Conservation (phyloP, 2,888 invertebrate genomes). For the Dendrolimus pini region DNA sequence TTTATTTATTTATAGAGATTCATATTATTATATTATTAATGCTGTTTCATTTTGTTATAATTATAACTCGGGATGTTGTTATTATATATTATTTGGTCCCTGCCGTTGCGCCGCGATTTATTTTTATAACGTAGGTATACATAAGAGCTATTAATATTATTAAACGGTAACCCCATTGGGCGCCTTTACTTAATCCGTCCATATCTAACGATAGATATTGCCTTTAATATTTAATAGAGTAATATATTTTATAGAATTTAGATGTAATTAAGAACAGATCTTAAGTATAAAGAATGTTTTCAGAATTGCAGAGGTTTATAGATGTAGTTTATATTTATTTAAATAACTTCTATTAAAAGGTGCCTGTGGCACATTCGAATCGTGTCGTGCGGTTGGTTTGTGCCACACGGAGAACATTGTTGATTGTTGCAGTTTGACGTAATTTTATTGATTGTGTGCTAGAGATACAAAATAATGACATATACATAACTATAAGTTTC, state of each 20-base stretch:
- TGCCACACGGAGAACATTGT: constrained; percentile 32
- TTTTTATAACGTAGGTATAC: constrained; percentile 39
- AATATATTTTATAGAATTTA: constrained; percentile 75
- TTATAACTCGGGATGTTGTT: constrained; percentile 45
- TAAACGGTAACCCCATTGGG: constrained; percentile 73
- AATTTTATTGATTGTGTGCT: constrained; percentile 46
- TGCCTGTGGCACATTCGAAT: constrained; percentile 5
- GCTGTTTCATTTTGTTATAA: constrained; percentile 42
- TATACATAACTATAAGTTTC: constrained; percentile 2
- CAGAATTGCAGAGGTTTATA: constrained; percentile 61
- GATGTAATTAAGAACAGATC: constrained; percentile 58
- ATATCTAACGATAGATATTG: constrained; percentile 74
- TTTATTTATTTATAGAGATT: constrained; percentile 69
- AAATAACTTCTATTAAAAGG: constrained; percentile 6
- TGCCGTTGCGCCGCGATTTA: constrained; percentile 53
- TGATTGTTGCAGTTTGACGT: constrained; percentile 49
- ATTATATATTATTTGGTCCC: constrained; percentile 31
- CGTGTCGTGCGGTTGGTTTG: constrained; percentile 14
- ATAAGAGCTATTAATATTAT: constrained; percentile 67
- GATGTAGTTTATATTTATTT: constrained; percentile 50
- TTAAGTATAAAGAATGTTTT: constrained; percentile 58
- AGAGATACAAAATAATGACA: constrained; percentile 29
- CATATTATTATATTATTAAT: constrained; percentile 60
- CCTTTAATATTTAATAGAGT: constrained; percentile 77
- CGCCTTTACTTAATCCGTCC: constrained; percentile 76